Evolutionary conservation across 2,113 vertebrate species (phyloP).

Genomic region (Amia ocellicauda): DNA sequence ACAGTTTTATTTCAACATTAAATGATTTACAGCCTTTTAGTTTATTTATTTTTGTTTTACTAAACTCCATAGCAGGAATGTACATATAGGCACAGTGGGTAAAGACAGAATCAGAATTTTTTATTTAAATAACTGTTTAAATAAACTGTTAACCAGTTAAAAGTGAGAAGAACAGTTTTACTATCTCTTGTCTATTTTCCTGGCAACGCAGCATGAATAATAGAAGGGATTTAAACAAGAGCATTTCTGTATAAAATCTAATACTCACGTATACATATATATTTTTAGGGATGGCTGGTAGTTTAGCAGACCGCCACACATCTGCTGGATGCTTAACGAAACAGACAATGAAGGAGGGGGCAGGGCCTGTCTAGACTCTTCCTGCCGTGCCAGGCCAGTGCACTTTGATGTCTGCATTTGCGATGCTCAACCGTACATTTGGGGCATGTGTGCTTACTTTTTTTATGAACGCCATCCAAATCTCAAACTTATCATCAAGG

Average conservation of each 20-base stretch:
- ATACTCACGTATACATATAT: not conserved
- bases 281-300: not conserved
- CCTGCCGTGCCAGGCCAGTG: conserved; percentile 40
- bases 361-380: conserved; percentile 52
- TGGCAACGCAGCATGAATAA: not conserved
- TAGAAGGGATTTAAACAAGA: not conserved
- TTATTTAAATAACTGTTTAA: no score
- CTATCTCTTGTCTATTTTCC: not conserved
- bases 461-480: not conserved
- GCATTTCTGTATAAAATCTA: not conserved
- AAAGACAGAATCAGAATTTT: no score
- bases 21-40: no score
- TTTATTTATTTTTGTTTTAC: no score
- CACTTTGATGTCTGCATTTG: conserved; percentile 47
- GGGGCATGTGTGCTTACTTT: conserved; percentile 39
- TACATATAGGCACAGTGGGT: no score
- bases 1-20: no score
- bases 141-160: no score
- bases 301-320: not conserved
- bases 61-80: no score
- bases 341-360: conserved; percentile 17
- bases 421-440: conserved; percentile 38
- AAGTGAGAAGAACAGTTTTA: no score
- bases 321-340: not conserved
- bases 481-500: conserved; percentile 9